Evolutionary conservation across 2,888 invertebrate species (phyloP).

Genomic region (Calliphora vomitoria): DNA sequence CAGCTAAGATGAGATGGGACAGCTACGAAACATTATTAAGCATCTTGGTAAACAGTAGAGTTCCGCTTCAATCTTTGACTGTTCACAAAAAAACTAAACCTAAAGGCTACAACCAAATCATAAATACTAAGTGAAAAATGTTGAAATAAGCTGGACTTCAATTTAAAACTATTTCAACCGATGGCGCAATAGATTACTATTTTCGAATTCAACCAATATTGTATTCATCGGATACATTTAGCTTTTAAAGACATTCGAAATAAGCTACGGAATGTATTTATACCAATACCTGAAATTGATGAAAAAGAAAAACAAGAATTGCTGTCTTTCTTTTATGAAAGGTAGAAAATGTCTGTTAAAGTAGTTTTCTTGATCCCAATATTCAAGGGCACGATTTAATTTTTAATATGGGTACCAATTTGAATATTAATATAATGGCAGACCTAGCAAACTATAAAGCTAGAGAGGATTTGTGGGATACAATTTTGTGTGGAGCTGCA

Average conservation of each 20-base stretch:
- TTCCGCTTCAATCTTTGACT: too few relatives aligned
- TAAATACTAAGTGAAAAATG: not conserved
- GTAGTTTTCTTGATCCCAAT: not conserved
- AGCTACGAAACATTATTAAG: too few relatives aligned
- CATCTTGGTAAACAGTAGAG: too few relatives aligned
- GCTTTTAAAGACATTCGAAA: slow-evolving; percentile 21
- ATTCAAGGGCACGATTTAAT: not conserved
- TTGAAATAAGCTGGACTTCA: not conserved
- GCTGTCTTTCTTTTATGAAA: slow-evolving; percentile 12
- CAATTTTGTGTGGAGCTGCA: slow-evolving; percentile 20
- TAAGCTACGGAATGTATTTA: slow-evolving; percentile 20
- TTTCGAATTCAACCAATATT: slow-evolving; percentile 18
- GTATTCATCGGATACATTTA: slow-evolving; percentile 21
- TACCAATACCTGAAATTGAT: not conserved
- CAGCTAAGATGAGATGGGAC: too few relatives aligned
- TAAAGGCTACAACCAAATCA: not conserved
- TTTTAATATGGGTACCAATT: not conserved
- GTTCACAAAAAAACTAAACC: too few relatives aligned
- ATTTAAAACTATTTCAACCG: slow-evolving; percentile 22
- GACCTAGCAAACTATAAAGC: slow-evolving; percentile 26
- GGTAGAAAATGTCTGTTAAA: slow-evolving; percentile 18
- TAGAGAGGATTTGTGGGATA: too few relatives aligned
- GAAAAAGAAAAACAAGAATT: not conserved
- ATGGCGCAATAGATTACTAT: slow-evolving; percentile 3
- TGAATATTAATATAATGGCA: slow-evolving; percentile 22